phyloP scores from a whole-genome alignment of 1,140 invertebrate species.

The Marisa cornuarietis region DNA sequence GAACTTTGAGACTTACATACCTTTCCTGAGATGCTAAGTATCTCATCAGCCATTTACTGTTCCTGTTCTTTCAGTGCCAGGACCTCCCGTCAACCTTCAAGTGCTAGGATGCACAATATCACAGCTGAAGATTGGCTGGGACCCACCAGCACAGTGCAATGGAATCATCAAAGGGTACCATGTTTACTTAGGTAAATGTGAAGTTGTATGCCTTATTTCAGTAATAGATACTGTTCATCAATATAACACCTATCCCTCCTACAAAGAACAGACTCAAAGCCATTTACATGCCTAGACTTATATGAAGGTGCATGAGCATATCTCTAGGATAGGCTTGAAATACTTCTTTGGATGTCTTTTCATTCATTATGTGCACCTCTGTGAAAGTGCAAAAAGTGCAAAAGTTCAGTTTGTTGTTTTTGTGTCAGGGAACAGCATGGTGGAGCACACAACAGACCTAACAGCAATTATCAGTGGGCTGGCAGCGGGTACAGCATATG shows the following conservation, averaged over 20 bases:
- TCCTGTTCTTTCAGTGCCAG: slow-evolving; percentile 45
- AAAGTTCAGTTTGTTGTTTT: slow-evolving; percentile 6
- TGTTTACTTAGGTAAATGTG: slow-evolving; percentile 51
- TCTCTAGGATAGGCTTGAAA: too few species aligned
- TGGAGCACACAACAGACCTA: slow-evolving; percentile 56
- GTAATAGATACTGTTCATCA: too few species aligned
- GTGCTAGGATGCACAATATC: slow-evolving; percentile 59
- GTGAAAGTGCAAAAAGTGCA: background rate
- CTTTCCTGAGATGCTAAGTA: background rate
- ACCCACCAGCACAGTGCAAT: slow-evolving; percentile 51
- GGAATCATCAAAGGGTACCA: slow-evolving; percentile 59
- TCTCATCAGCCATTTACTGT: background rate
- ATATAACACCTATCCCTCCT: too few species aligned
- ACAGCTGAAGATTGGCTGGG: slow-evolving; percentile 63
- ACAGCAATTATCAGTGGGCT: slow-evolving; percentile 60
- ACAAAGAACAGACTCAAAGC: too few species aligned
- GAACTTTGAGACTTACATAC: background rate
- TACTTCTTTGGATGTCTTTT: background rate
- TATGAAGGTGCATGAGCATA: too few species aligned
- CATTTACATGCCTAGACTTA: too few species aligned
- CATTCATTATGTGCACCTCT: background rate
- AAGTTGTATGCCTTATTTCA: slow-evolving; percentile 15
- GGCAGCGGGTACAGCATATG: slow-evolving; percentile 57
- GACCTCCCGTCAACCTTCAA: slow-evolving; percentile 51
- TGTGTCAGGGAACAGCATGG: slow-evolving; percentile 48